phyloP scores from a whole-genome alignment of 2,113 vertebrate species.

The Epinephelus moara region DNA sequence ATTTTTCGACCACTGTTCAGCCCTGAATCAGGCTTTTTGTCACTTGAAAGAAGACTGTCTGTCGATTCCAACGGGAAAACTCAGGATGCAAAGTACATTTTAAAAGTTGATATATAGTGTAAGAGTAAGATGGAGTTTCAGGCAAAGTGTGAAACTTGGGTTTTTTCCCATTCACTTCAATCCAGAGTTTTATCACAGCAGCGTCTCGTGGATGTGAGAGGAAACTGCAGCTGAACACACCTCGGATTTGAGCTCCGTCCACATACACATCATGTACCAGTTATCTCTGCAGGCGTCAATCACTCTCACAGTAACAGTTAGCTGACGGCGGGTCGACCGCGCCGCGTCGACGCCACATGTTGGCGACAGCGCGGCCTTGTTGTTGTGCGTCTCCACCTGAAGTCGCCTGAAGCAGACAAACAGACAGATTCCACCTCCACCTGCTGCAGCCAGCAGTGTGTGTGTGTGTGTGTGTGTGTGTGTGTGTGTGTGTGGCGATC shows the following conservation, averaged over 20 bases:
- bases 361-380: constrained; percentile 24
- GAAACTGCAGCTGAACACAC: not conserved
- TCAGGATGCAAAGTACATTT: not conserved
- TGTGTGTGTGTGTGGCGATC: constrained; percentile 17
- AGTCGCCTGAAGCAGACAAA: constrained; percentile 59
- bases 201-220: not conserved
- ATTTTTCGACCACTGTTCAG: too few relatives aligned
- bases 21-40: too few relatives aligned
- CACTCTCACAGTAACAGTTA: not conserved
- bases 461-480: constrained; percentile 14
- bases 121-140: too few relatives aligned
- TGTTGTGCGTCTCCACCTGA: constrained; percentile 40
- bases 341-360: not conserved
- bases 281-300: not conserved
- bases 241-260: not conserved
- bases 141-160: too few relatives aligned
- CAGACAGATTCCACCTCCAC: constrained; percentile 52
- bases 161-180: too few relatives aligned
- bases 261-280: not conserved
- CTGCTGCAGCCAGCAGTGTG: constrained; percentile 39
- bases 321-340: not conserved
- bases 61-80: not conserved
- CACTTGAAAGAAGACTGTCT: not conserved
- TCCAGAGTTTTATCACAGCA: not conserved
- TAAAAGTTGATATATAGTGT: not conserved